Evolutionary conservation across 2,888 invertebrate genomes (phyloP).

Genomic region (Stenolophus ochropezus): DNA sequence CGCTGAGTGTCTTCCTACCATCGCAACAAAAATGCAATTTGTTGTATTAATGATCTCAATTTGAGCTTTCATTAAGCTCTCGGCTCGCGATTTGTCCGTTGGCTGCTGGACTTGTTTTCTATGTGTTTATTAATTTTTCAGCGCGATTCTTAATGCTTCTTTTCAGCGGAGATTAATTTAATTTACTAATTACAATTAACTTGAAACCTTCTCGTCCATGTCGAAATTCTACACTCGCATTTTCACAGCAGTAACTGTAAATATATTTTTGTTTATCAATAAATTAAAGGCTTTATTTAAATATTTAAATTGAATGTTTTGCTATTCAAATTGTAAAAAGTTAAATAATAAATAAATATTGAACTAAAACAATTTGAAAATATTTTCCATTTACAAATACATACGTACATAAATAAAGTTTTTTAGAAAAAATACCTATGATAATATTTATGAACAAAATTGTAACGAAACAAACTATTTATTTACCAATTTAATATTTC

Average conservation of each 20-base stretch:
- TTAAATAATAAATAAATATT: neutral
- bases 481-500: too few relatives aligned
- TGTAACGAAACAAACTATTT: too few relatives aligned
- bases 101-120: slow-evolving; percentile 32
- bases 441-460: too few relatives aligned
- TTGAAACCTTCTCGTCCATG: neutral
- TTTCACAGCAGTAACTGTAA: neutral
- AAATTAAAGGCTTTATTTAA: neutral
- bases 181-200: slow-evolving; percentile 21
- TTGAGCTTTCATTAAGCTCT: slow-evolving; percentile 55
- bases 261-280: neutral
- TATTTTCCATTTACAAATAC: neutral
- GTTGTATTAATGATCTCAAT: slow-evolving; percentile 60
- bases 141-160: slow-evolving; percentile 29
- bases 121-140: slow-evolving; percentile 47
- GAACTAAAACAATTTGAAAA: neutral
- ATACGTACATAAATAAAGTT: neutral
- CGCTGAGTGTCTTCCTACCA: slow-evolving; percentile 55
- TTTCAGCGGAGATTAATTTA: slow-evolving; percentile 11
- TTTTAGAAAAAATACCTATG: neutral
- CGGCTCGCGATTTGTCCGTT: slow-evolving; percentile 40
- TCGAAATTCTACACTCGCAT: neutral
- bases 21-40: slow-evolving; percentile 59
- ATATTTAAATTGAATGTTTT: neutral
- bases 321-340: neutral